Evolutionary conservation across 2,888 invertebrate species (phyloP), one percentile per base, ranked within the genome.

Genomic region (Eristalis intricaria): DNA sequence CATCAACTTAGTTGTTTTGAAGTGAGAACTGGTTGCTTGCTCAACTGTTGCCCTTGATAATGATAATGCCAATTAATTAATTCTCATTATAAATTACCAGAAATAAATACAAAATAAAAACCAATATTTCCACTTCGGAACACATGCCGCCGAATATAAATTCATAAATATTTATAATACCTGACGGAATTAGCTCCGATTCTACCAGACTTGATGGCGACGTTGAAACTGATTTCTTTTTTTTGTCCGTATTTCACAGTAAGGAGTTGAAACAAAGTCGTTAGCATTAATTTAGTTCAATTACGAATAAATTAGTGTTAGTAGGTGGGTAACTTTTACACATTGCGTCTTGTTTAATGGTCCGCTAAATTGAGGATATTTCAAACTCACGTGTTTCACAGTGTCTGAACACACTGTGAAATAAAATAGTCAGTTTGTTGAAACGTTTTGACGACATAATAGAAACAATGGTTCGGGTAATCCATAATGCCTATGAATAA

Each of bases 51-150:
- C 35, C 56, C 35, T 74, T 65, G 35, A 64, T 35, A 35, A 74
- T 65, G 35, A 64, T 35, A 35, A 74, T 65, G 26, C 35, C 35
- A 74, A 74, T 56, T 65, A n/a, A 74, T 74, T 65, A 64, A 29
- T 35, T 40, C 22, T 58, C 29, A 13, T 29, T 75, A 19, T 22
- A 65, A 74, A 19, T 23, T 15, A 58, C 19, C 38, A 19, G 56
- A 35, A 22, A 35, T 32, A 32, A 56, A 56, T 43, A 58, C 13
- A 15, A 11, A 4, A 32, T 32, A 13, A 64, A 29, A 43, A 56
- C 50, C 19, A 19, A 50, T 50, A 50, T 50, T 19, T 50, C 50
- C 50, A 50, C 50, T 50, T 50, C 19, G 50, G 8, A 50, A 50
- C 50, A 50, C 50, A 50, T 50, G 50, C 50, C 50, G 50, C 50